Evolutionary conservation across 2,797 vertebrate genomes (phyloP).

Genomic region (Enteromius treurensis): DNA sequence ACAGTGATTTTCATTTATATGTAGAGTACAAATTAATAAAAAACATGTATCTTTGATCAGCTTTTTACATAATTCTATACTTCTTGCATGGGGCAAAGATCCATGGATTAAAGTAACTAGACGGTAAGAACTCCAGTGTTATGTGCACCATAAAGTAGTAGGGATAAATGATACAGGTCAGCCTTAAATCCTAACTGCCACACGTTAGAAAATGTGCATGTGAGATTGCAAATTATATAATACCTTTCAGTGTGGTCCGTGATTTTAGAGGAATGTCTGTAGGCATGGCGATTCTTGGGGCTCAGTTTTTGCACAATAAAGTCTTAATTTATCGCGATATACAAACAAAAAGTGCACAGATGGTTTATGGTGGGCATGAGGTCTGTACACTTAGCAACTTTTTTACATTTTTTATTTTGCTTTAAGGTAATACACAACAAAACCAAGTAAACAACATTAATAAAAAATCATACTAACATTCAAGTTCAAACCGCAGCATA

Average conservation of each 20-base stretch:
- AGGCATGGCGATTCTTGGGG: not conserved
- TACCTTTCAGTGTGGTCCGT: not conserved
- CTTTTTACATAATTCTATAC: not conserved
- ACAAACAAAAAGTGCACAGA: not conserved
- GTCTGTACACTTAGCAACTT: not conserved
- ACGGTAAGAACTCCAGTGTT: not conserved
- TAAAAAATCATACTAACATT: too few relatives aligned
- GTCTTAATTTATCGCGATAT: not conserved
- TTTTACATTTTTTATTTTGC: too few relatives aligned
- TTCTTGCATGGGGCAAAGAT: not conserved
- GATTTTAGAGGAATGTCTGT: not conserved
- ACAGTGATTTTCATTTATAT: slow-evolving; percentile 2
- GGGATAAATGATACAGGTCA: not conserved
- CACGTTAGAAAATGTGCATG: not conserved
- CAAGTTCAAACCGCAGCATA: too few relatives aligned
- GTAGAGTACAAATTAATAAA: slow-evolving; percentile 22
- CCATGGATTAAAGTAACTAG: not conserved
- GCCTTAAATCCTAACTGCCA: not conserved
- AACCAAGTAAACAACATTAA: too few relatives aligned
- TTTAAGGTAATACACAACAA: too few relatives aligned
- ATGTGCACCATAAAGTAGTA: not conserved
- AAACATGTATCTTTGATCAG: not conserved
- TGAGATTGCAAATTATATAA: not conserved
- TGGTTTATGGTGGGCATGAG: not conserved
- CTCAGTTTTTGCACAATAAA: not conserved